Percentiles rank a stretch among this genome's conserved stretches.
Evolutionary conservation across 2,888 invertebrate species (phyloP).

Genomic region (Synanthedon formicaeformis): DNA sequence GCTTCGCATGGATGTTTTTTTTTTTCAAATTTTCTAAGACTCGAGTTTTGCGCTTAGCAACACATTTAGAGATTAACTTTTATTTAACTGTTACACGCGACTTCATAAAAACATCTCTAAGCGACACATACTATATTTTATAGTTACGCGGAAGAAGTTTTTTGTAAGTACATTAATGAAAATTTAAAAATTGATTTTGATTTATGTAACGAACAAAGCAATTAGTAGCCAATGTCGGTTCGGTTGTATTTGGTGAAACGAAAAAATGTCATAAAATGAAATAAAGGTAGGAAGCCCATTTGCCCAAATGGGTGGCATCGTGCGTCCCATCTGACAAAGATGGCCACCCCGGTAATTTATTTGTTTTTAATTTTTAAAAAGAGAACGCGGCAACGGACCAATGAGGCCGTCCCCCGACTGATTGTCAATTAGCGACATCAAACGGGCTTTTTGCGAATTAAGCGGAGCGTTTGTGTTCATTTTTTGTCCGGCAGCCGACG

Average conservation of each 20-base stretch:
- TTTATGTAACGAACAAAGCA: slow-evolving; percentile 9
- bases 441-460: slow-evolving; percentile 72
- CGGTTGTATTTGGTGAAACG: neutral
- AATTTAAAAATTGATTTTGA: neutral
- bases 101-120: too few relatives aligned
- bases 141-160: too few relatives aligned
- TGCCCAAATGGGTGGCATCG: neutral
- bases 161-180: too few relatives aligned
- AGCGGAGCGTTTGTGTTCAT: slow-evolving; percentile 62
- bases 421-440: slow-evolving; percentile 72
- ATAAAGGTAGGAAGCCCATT: neutral
- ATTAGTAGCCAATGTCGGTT: neutral
- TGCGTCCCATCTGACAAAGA: slow-evolving; percentile 22
- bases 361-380: slow-evolving; percentile 69
- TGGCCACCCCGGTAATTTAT: slow-evolving; percentile 53
- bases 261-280: neutral
- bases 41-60: too few relatives aligned
- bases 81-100: too few relatives aligned
- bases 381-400: slow-evolving; percentile 58
- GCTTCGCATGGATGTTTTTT: too few relatives aligned
- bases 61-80: too few relatives aligned
- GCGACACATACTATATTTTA: too few relatives aligned
- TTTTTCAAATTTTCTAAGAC: too few relatives aligned
- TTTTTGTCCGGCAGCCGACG: slow-evolving; percentile 54
- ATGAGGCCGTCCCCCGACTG: slow-evolving; percentile 66